Evolutionary conservation across 2,888 invertebrate genomes (phyloP), one percentile per base, ranked within the genome.

Genomic region (Labia minor): DNA sequence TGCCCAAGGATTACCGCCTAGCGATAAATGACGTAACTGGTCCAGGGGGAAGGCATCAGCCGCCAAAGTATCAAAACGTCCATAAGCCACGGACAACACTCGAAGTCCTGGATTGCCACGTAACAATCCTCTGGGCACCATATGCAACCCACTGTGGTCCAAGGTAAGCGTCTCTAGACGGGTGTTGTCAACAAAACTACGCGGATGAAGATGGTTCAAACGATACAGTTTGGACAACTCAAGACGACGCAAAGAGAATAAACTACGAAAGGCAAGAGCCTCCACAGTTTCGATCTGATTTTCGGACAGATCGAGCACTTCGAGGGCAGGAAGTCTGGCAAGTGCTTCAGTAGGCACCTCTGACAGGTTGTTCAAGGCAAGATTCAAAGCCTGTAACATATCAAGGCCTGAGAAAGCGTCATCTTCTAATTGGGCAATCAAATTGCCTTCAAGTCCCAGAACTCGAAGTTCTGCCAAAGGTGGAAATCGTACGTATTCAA

Each of bases 131-230:
- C 87, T 84, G n/a, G 93, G 91, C 69, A 95, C 81, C 72, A 84
- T 85, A 66, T 81, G 80, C 65, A 94, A 81, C 73, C 84, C 82
- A 76, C 92, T 92, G 74, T 88, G 86, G 76, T 90, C 88, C 79
- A 92, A 81, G 77, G 86, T 85, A 72, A 92, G 84, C 70, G 84
- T 83, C 75, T 92, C 89, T 71, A 92, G 79, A 75, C 90, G 88
- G 33, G 91, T 88, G 77, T 92, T 92, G 79, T 92, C 91, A 69
- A 89, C 88, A 76, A 92, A 91, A 66, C 91, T 88, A 76, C 90
- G 79, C 19, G 87, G 82, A 78, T 91, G 89, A 72, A 92, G 86
- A 75, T 80, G 83, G 70, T 81, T 81, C 72, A 92, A 74, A 71
- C 83, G 81, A 73, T 84, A 84, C 73, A 88, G 81, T 73, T 86